Evolutionary conservation across 1,140 invertebrate genomes (phyloP), one percentile per base, ranked within the genome.

Genomic region (Drosophila jambulina): DNA sequence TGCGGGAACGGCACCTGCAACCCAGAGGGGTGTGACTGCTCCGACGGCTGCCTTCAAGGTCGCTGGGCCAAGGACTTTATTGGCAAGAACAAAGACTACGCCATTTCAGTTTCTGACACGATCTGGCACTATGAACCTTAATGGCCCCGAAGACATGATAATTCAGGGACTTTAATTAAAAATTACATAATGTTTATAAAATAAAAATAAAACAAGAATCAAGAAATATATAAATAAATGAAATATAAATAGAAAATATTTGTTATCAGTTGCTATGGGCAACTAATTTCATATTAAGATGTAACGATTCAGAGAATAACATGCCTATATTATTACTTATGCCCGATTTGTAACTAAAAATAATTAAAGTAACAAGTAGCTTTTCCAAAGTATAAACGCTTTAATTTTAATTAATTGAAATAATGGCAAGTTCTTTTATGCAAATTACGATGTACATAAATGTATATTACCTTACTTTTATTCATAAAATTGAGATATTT

Each of bases 1-100:
- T 70, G 70, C 27, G 67, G 67, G 7, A 29, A 27, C 2, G 67
- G 61, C 17, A 21, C 36, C 4, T 70, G 67, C n/a, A 51, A 67
- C 19, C n/a, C 43, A 2, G 51, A 36, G 9, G 67, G 67, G 0
- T 70, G 67, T 29, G 12, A 27, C 4, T 70, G 67, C 48, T 21
- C 13, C 1, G 23, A 27, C 4, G 67, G 67, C 2, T 70, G 67
- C 38, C 62, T 67, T 2, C 23, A 10, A 4, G 67, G 67, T 2
- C 13, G 12, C 6, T 70, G 19, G 23, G 48, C 46, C 13, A 13
- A 53, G n/a, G 38, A 43, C 15, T 67, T 70, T 12, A 2, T 53
- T 17, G 0, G 5, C 3, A 42, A 42, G 13, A 45, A 36, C 15
- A 43, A 15, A 0, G 19, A 43, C 2, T 36, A 38, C 9, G 2